phyloP scores from a whole-genome alignment of 2,888 invertebrate species.

The Tipula confusa region DNA sequence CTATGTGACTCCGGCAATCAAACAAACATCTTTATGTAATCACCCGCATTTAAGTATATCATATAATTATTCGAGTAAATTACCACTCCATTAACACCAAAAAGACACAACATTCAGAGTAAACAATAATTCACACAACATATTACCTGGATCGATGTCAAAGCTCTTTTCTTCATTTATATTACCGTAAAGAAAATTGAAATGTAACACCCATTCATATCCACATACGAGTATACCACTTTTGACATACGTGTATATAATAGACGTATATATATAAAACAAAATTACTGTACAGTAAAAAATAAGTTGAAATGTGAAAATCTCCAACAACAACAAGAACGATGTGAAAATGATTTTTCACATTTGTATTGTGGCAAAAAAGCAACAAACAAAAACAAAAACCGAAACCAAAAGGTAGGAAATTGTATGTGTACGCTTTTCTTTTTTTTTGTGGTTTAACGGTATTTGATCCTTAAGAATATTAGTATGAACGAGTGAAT shows the following conservation, averaged over 20 bases:
- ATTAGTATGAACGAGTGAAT: not conserved
- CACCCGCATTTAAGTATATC: not conserved
- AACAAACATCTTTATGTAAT: not conserved
- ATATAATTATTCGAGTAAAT: not conserved
- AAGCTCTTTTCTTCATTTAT: not conserved
- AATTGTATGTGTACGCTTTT: not conserved
- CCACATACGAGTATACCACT: no score
- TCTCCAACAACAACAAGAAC: not conserved
- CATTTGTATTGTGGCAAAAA: not conserved
- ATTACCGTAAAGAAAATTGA: not conserved
- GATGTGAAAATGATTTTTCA: not conserved
- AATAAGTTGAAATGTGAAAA: not conserved
- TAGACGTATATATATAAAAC: not conserved
- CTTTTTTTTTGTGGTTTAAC: not conserved
- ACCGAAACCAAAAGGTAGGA: not conserved
- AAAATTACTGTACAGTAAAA: not conserved
- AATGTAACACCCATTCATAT: not conserved
- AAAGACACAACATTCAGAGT: not conserved
- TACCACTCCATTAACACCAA: not conserved
- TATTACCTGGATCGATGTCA: not conserved
- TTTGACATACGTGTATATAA: not conserved
- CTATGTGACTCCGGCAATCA: no score
- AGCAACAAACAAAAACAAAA: no score
- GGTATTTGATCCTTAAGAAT: conserved; percentile 3
- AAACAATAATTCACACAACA: not conserved